Evolutionary conservation across 2,888 invertebrate genomes (phyloP), one percentile per base, ranked within the genome.

Genomic region (Nasonovia ribisnigri): DNA sequence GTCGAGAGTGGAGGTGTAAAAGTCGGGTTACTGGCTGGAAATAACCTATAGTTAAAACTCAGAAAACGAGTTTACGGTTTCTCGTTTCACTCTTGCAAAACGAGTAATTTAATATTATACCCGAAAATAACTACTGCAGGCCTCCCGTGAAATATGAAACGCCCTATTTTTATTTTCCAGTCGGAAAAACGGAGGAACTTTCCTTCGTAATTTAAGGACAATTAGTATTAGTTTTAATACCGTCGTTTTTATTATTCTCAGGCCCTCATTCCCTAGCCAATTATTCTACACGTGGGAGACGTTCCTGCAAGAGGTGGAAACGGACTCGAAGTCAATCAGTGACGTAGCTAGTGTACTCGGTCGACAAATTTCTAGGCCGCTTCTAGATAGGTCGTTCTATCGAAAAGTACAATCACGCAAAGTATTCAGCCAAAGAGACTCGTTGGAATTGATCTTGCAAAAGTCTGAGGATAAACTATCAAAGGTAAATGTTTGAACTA

Each of bases 211-310:
- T 60, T 60, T 29, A 43, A 43, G 4, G 24, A 42, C 11, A 36
- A 88, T 54, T 29, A 46, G 16, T 91, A 77, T 91, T 86, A 36
- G n/a, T 87, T 67, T 94, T 94, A 90, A 90, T 90, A 87, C 92
- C 93, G 0, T 36, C 1, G 1, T 60, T 89, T 36, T 54, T 60
- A 6, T 46, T 77, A 11, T 90, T 86, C 51, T 88, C 84, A 98
- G 98, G 96, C 97, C 98, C 94, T 97, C 97, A 94, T 98, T 98
- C 95, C 97, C 97, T 93, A 97, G 97, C 96, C 97, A 98, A 88
- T 97, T 98, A 95, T 98, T 98, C 96, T 98, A 98, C 96, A 97
- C 98, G 94, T 98, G 98, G 98, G 98, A 98, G 96, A 97, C 97
- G 94, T 96, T 98, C 94, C 97, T 98, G 94, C 98, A 98, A 95